phyloP scores from a whole-genome alignment of 2,888 invertebrate species.

The Cheilosia variabilis region DNA sequence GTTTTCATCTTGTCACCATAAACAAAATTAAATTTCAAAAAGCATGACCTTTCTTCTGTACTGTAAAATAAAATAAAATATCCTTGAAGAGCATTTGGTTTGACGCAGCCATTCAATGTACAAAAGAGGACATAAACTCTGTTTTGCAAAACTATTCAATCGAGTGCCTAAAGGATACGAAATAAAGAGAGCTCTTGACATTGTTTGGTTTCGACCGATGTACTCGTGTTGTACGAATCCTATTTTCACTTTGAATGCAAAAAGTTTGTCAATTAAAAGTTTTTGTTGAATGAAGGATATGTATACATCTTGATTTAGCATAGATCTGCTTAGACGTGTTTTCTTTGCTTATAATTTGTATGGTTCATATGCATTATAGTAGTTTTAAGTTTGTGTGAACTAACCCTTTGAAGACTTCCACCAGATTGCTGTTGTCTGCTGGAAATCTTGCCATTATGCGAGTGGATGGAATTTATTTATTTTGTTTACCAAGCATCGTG shows the following conservation, averaged over 20 bases:
- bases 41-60: constrained; percentile 26
- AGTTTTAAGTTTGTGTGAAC: constrained; percentile 12
- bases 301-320: constrained; percentile 1
- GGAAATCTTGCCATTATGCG: background rate
- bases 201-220: constrained; percentile 29
- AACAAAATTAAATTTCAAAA: background rate
- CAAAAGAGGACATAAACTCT: constrained; percentile 5
- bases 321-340: background rate
- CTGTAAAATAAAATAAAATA: background rate
- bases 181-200: constrained; percentile 21
- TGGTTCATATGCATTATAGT: background rate
- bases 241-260: constrained; percentile 15
- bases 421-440: background rate
- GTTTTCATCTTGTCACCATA: constrained; percentile 6
- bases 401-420: background rate
- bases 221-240: too few relatives aligned
- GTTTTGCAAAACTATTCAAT: constrained; percentile 9
- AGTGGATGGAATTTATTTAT: constrained; percentile 2
- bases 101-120: constrained; percentile 38
- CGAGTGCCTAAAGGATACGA: background rate
- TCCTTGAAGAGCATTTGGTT: constrained; percentile 24
- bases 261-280: constrained; percentile 60
- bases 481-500: constrained; percentile 25
- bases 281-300: constrained; percentile 11
- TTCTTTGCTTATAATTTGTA: background rate